Percentiles rank a stretch among this genome's conserved stretches.
Conservation (phyloP, 2,888 invertebrate genomes). For the Apotomis turbidana region DNA sequence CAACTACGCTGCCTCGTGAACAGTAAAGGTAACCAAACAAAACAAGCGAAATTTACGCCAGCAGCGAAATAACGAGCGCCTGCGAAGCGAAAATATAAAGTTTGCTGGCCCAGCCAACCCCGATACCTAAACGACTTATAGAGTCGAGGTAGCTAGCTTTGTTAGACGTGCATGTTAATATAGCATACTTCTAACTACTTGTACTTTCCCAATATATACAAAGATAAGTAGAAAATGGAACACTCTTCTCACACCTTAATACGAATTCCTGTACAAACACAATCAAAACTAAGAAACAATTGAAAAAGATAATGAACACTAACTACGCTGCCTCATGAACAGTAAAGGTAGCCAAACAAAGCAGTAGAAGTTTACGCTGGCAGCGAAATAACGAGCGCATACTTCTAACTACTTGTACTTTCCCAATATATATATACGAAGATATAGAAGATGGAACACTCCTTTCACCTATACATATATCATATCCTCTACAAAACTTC, state of each 20-base stretch:
- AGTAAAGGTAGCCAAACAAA: conserved; percentile 37
- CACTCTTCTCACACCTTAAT: no score
- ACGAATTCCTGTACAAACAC: not conserved
- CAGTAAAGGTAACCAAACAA: conserved; percentile 37
- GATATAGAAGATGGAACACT: no score
- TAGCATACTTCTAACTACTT: no score
- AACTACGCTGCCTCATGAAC: not conserved
- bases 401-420: no score
- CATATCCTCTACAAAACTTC: not conserved
- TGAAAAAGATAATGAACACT: conserved; percentile 17
- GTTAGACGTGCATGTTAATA: no score
- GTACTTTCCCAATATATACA: no score
- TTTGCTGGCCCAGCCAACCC: conserved; percentile 3
- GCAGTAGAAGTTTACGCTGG: conserved; percentile 26
- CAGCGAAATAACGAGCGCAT: conserved; percentile 7
- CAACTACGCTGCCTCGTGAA: conserved; percentile 1
- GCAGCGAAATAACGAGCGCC: conserved; percentile 22
- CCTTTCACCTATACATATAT: no score
- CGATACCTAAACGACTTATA: no score
- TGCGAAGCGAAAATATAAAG: conserved; percentile 31
- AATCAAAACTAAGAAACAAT: conserved; percentile 6
- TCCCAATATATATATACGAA: no score
- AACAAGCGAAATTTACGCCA: conserved; percentile 24
- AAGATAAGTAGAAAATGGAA: no score
- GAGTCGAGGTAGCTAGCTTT: no score